These are phyloP conservation scores for Aphis gossypii DNA, from an alignment of 1,140 invertebrate species.

Conservation along the genomic window DNA sequence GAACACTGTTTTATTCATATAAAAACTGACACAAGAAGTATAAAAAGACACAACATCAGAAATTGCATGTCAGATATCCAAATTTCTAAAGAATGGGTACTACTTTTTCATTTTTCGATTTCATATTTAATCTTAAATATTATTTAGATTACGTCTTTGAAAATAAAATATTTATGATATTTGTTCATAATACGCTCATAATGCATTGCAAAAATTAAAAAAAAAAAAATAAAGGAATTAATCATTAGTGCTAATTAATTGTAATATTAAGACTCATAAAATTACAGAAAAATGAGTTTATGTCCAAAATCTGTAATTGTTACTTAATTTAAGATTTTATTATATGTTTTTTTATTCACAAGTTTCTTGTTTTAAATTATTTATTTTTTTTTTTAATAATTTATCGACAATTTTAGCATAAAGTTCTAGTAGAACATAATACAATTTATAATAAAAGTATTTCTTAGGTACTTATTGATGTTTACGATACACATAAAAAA, in stretches of 20 bases:
- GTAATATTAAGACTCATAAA: neutral
- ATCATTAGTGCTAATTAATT: neutral
- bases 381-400: no score
- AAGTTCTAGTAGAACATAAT: no score
- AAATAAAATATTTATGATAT: neutral
- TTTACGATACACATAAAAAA: no score
- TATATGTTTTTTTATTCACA: no score
- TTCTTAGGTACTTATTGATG: no score
- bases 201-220: neutral
- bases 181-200: neutral
- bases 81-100: neutral
- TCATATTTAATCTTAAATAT: neutral
- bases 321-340: no score
- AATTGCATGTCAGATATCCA: neutral
- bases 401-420: no score
- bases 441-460: no score
- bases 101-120: neutral
- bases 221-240: neutral
- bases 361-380: no score
- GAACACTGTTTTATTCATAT: neutral
- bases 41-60: neutral
- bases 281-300: neutral
- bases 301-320: no score
- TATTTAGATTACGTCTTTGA: neutral
- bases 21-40: neutral